These are phyloP conservation scores for Hypothenemus hampei DNA, from an alignment of 1,140 invertebrate genomes.

Conservation along the genomic window DNA sequence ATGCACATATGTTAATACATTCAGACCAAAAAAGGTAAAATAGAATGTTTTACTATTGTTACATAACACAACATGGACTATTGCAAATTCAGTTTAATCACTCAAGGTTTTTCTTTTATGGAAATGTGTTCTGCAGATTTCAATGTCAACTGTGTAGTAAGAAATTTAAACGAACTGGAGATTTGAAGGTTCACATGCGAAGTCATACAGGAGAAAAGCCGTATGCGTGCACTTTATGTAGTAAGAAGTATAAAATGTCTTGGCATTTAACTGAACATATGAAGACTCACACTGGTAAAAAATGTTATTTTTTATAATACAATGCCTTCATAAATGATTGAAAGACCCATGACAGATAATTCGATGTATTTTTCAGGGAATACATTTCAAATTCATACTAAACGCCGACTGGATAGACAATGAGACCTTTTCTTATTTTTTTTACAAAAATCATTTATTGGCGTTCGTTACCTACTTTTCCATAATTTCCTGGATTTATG, in stretches of 20 bases:
- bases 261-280: conserved; percentile 82
- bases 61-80: too few species aligned
- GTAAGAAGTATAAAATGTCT: conserved; percentile 55
- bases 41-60: too few species aligned
- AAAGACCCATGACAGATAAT: too few species aligned
- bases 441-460: too few species aligned
- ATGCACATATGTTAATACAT: conserved; percentile 78
- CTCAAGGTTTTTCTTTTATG: conserved; percentile 8
- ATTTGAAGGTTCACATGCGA: conserved; percentile 40
- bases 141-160: conserved; percentile 36
- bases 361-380: too few species aligned
- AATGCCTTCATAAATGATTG: too few species aligned
- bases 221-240: conserved; percentile 61
- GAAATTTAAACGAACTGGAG: conserved; percentile 34
- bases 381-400: background rate
- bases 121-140: too few species aligned
- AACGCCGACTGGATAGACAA: background rate
- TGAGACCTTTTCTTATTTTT: too few species aligned
- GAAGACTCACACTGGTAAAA: conserved; percentile 61
- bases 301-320: too few species aligned
- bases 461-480: too few species aligned
- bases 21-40: conserved; percentile 44
- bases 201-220: conserved; percentile 68
- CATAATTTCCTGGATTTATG: background rate
- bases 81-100: background rate